phyloP scores from a whole-genome alignment of 2,888 invertebrate genomes.

The Drosophila pegasa region DNA sequence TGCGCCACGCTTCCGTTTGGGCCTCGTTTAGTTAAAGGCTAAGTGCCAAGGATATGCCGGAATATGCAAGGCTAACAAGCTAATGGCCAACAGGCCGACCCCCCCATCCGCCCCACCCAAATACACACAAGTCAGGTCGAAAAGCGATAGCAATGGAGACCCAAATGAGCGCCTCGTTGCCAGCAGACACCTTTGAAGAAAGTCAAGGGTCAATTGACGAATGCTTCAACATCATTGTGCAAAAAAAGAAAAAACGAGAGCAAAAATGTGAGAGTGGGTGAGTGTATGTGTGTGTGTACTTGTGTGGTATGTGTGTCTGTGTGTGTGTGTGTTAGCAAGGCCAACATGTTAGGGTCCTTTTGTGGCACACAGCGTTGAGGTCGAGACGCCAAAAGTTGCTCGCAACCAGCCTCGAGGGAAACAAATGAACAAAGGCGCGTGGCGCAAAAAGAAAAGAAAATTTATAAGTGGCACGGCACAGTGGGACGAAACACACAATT shows the following conservation, averaged over 20 bases:
- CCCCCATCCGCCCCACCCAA: neutral
- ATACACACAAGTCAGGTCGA: conserved; percentile 20
- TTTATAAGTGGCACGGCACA: neutral
- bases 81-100: conserved; percentile 10
- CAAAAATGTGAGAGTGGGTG: neutral
- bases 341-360: conserved; percentile 39
- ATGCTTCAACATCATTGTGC: conserved; percentile 44
- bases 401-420: conserved; percentile 33
- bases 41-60: conserved; percentile 42
- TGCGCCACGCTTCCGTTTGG: conserved; percentile 7
- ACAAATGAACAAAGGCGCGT: conserved; percentile 32
- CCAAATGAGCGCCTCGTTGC: conserved; percentile 26
- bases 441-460: conserved; percentile 21
- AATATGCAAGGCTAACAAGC: conserved; percentile 20
- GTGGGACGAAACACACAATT: neutral
- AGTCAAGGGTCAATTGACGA: conserved; percentile 62
- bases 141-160: conserved; percentile 23
- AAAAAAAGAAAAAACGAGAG: conserved; percentile 37
- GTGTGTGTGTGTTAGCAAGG: conserved; percentile 20
- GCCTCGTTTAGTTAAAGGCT: conserved; percentile 20
- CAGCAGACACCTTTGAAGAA: conserved; percentile 43
- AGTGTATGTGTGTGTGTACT: conserved; percentile 5
- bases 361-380: conserved; percentile 33
- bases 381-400: conserved; percentile 45
- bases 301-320: conserved; percentile 8